Evolutionary conservation across 1,140 invertebrate species (phyloP).

Genomic region (Sitobion miscanthi): DNA sequence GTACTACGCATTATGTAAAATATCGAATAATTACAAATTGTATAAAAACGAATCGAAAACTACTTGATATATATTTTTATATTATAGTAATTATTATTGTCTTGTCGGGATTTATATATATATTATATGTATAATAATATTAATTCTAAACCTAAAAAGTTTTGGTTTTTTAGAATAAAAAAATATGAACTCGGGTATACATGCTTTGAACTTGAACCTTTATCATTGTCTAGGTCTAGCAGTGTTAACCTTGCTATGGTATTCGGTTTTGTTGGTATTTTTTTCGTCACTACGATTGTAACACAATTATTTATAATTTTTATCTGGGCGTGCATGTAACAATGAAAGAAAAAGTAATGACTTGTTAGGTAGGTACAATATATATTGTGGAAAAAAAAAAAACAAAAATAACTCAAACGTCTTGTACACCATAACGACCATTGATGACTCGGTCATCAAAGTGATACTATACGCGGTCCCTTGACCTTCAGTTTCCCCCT

Average conservation of each 20-base stretch:
- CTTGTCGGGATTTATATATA: not conserved
- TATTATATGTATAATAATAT: not conserved
- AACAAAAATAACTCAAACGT: not conserved
- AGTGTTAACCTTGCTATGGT: not conserved
- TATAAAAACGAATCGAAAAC: not conserved
- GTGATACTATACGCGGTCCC: not conserved
- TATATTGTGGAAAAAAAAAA: not conserved
- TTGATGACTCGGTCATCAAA: conserved; percentile 9
- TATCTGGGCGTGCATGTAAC: not conserved
- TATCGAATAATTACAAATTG: no score
- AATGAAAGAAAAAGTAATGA: not conserved
- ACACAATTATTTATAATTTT: conserved; percentile 20
- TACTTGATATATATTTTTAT: not conserved
- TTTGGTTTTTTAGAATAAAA: not conserved
- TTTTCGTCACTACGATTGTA: not conserved
- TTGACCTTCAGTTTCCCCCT: conserved; percentile 41
- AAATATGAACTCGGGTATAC: not conserved
- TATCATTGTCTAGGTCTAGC: not conserved
- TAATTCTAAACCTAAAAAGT: not conserved
- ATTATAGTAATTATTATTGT: not conserved
- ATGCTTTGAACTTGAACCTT: conserved; percentile 16
- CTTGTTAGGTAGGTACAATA: not conserved
- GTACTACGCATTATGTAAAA: not conserved
- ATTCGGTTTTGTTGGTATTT: not conserved
- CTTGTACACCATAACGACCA: not conserved